phyloP scores from a whole-genome alignment of 92 coral and sea anemone species.

The Heliopora coerulea region DNA sequence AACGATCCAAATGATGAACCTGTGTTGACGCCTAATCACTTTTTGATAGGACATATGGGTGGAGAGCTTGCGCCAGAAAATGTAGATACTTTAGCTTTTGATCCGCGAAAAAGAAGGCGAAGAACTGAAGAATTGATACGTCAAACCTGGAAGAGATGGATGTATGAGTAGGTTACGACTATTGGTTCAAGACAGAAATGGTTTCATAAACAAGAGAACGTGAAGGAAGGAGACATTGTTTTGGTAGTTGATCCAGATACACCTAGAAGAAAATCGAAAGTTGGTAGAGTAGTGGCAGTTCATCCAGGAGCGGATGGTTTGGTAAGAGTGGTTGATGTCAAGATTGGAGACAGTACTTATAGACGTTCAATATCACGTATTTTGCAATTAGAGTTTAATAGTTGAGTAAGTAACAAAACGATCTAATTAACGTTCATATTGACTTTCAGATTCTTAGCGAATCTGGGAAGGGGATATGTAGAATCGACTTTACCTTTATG shows the following conservation, averaged over 20 bases:
- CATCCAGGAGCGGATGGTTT: conserved; percentile 56
- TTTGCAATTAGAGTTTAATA: conserved; percentile 40
- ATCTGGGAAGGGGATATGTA: background rate
- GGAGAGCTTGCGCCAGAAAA: conserved; percentile 53
- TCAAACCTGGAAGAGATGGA: conserved; percentile 58
- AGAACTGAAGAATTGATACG: conserved; percentile 62
- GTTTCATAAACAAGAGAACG: conserved; percentile 49
- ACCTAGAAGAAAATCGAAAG: conserved; percentile 54
- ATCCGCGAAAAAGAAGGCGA: conserved; percentile 53
- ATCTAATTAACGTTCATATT: no score
- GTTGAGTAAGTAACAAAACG: no score
- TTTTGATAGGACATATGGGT: background rate
- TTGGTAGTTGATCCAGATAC: conserved; percentile 49
- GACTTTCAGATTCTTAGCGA: background rate
- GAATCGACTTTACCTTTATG: no score
- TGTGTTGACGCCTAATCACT: background rate
- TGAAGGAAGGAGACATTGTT: conserved; percentile 53
- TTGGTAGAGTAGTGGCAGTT: conserved; percentile 51
- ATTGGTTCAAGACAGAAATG: conserved; percentile 52
- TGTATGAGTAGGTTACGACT: conserved; percentile 56
- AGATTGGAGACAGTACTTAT: conserved; percentile 10
- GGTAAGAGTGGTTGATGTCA: conserved; percentile 44
- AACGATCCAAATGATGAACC: conserved; percentile 17
- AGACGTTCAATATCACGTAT: conserved; percentile 37
- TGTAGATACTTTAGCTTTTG: conserved; percentile 47